phyloP scores from a whole-genome alignment of 92 coral and sea anemone genomes.

The Parazoanthus darwini region DNA sequence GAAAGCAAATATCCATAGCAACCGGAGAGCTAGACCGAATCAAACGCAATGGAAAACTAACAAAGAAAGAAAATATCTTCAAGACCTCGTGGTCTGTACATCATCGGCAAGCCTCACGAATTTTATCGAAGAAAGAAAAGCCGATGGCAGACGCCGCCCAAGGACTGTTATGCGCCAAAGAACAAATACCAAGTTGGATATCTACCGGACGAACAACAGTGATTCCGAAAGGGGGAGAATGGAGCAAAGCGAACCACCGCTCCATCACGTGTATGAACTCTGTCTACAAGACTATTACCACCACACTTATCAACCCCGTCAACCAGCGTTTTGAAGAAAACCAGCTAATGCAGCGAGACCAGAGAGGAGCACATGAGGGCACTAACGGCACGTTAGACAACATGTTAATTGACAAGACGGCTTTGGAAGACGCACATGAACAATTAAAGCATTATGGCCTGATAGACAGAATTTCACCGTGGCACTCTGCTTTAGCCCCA shows the following conservation, averaged over 20 bases:
- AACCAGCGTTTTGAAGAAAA: background rate
- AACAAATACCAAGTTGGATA: no score
- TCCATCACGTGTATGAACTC: background rate
- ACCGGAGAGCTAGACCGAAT: no score
- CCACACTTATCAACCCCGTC: background rate
- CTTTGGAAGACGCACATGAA: background rate
- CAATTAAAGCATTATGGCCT: no score
- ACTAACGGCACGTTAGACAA: constrained; percentile 4
- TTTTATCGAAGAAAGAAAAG: background rate
- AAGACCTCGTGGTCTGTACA: background rate
- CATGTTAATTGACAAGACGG: background rate
- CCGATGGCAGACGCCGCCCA: constrained; percentile 5
- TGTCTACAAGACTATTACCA: background rate
- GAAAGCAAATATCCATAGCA: no score
- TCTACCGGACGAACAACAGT: background rate
- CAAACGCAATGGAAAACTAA: no score
- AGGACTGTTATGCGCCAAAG: background rate
- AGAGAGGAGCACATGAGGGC: background rate
- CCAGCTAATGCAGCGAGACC: background rate
- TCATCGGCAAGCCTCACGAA: background rate
- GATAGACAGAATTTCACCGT: no score
- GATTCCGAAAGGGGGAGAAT: background rate
- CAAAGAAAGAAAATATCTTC: background rate
- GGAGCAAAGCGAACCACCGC: no score
- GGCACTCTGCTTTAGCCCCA: no score